Base-by-base conservation (phyloP, 2,888 invertebrate genomes). In the Pediacus dermestoides region DNA sequence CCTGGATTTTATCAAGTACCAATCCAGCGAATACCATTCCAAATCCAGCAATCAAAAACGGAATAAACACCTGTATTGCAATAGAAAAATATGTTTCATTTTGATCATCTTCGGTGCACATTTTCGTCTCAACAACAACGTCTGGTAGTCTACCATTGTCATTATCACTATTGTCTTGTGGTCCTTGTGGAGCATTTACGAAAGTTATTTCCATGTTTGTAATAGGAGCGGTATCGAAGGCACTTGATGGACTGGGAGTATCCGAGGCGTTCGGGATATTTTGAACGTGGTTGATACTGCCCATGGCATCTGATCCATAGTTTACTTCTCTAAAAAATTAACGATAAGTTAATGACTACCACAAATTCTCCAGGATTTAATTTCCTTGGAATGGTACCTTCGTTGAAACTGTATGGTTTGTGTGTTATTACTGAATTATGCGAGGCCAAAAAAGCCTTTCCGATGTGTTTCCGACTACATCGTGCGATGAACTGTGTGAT, bases 21-120 rank as follows among this genome's bases (percentile, higher is more conserved):
- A 85, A 70, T 34, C 87, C 87, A 42, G 87, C 86, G 44, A 80
- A 80, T 15, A 88, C 86, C 80, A 84, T 87, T 30, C 86, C 86
- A 59, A 84, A 75, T 14, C 86, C 86, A 44, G 86, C 85, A 39
- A 87, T 76, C 39, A 85, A 70, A 64, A 84, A 85, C 10, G 86
- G 86, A 57, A 78, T 75, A 53, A 76, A 75, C 18, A 87, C 83
- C 71, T 87, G 81, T 48, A 80, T 71, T 15, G 77, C 74, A 50
- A 80, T 77, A 16, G 77, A 74, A 46, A 75, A 67, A 61, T 77
- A 77, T 7, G 77, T 76, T 61, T 81, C 81, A 42, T 70, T 58
- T 16, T 63, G 66, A 46, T 74, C 72, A 22, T 64, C 67, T 10
- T 63, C 63, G 30, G 61, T 64, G 6, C 60, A 70, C 46, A 66